A percentile compares a stretch with the other conserved stretches of the same genome.
These are phyloP conservation scores for Oryzias melastigma DNA, from an alignment of 2,113 vertebrate species.

Conservation along the genomic window DNA sequence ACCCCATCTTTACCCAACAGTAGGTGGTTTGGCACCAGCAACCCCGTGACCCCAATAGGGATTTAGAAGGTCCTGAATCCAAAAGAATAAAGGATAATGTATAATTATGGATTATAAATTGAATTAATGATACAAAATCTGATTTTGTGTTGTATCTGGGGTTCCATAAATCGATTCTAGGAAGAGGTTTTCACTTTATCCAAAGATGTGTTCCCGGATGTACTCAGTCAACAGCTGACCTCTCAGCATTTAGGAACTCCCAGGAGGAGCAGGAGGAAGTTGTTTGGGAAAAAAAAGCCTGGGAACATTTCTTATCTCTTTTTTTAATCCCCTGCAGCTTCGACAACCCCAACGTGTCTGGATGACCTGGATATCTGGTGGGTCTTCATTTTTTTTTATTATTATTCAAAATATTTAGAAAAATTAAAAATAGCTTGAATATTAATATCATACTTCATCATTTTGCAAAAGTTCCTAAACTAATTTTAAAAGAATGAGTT, in stretches of 20 bases:
- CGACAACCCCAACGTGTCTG: neutral
- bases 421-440: neutral
- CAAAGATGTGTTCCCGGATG: neutral
- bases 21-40: too few species aligned
- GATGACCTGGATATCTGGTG: neutral
- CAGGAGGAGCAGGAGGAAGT: conserved; percentile 7
- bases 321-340: neutral
- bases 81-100: too few species aligned
- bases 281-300: neutral
- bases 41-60: too few species aligned
- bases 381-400: neutral
- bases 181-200: neutral
- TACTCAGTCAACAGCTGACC: neutral
- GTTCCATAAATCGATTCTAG: too few species aligned
- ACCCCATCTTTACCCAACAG: too few species aligned
- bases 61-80: too few species aligned
- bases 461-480: too few species aligned
- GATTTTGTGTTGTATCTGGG: too few species aligned
- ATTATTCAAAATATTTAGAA: neutral
- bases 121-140: too few species aligned
- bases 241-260: neutral
- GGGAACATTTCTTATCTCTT: neutral
- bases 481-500: too few species aligned
- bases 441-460: too few species aligned
- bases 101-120: too few species aligned